Base-by-base conservation (phyloP, 1,140 invertebrate genomes). In the Steinernema feltiae region DNA sequence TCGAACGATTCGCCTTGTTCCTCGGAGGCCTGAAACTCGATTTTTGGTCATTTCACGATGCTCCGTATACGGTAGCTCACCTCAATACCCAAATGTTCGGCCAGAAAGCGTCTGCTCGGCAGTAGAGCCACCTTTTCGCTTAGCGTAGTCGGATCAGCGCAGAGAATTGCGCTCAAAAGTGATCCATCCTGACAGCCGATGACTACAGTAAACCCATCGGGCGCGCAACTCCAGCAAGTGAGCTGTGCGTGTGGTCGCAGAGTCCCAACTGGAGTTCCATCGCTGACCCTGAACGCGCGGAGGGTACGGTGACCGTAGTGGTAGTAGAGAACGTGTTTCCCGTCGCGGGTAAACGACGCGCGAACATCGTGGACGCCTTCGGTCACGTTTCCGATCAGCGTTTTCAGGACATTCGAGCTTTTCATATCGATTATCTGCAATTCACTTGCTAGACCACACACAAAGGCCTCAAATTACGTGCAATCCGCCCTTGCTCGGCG, bases 311-410 rank as follows among this genome's bases (percentile, higher is more conserved):
- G 3, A 96, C 92, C 75, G 94, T 93, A 94, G 85, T 98, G 95
- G 82, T 98, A 98, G 86, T 98, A 99, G 1, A 97, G 89, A 1
- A 98, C 94, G 82, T 98, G 97, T 80, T 95, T 91, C 82, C 97
- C 94, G 12, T 92, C 95, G 78, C 92, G 91, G 46, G 94, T 97
- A 85, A 99, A 98, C 88, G 93, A 91, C 69, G 93, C 93, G 79
- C 94, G 93, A 29, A 98, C 93, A 17, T 92, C 94, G 86, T 98
- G 98, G 0, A 98, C 95, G 1, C 96, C 96, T 88, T 99, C 95
- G 7, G 95, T 94, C 0, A 97, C 87, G 73, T 87, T 85, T 17
- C 93, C 92, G 77, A 97, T 95, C 70, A 94, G 92, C 0, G 92
- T 94, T 84, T 91, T 91, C 0, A 93, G 91, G 0, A 90, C 87